Conservation (phyloP, 35 echinoderm and acorn worm genomes). For the Apostichopus californicus region DNA sequence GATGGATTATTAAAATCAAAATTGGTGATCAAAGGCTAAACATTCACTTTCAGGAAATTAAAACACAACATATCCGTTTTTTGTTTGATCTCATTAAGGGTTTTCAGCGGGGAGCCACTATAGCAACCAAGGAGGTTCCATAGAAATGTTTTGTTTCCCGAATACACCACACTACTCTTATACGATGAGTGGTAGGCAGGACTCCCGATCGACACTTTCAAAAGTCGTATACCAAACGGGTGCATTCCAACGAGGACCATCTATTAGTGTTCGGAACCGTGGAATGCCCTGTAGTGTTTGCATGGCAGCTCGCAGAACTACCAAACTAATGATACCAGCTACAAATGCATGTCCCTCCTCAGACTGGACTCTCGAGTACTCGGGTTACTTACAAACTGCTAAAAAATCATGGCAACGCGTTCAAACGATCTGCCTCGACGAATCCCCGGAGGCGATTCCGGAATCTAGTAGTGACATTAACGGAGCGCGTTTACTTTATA, state of each 20-base stretch:
- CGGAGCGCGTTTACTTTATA: slow-evolving; percentile 34
- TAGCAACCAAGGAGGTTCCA: slow-evolving; percentile 37
- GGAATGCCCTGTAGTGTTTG: slow-evolving; percentile 57
- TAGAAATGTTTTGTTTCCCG: slow-evolving; percentile 47
- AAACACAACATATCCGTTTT: too few species aligned
- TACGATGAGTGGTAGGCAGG: background rate
- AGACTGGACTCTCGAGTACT: slow-evolving; percentile 71
- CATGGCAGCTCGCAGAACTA: slow-evolving; percentile 33
- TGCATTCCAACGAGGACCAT: background rate
- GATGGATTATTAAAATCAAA: too few species aligned
- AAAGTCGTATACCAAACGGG: slow-evolving; percentile 23
- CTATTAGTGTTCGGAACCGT: background rate
- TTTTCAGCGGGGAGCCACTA: slow-evolving; percentile 22
- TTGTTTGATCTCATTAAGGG: too few species aligned
- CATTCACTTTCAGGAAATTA: too few species aligned
- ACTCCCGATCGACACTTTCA: background rate
- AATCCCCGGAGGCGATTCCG: slow-evolving; percentile 27
- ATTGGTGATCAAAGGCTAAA: too few species aligned
- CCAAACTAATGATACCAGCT: slow-evolving; percentile 56
- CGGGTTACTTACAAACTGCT: slow-evolving; percentile 51
- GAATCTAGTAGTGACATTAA: background rate
- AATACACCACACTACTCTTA: slow-evolving; percentile 19
- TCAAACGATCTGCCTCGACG: slow-evolving; percentile 62
- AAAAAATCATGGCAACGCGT: slow-evolving; percentile 35
- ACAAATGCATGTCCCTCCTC: slow-evolving; percentile 50